A percentile compares a stretch with the other conserved stretches of the same genome.
These are phyloP conservation scores for Xylocopa sonorina DNA, from an alignment of 1,140 invertebrate species.

Conservation along the genomic window DNA sequence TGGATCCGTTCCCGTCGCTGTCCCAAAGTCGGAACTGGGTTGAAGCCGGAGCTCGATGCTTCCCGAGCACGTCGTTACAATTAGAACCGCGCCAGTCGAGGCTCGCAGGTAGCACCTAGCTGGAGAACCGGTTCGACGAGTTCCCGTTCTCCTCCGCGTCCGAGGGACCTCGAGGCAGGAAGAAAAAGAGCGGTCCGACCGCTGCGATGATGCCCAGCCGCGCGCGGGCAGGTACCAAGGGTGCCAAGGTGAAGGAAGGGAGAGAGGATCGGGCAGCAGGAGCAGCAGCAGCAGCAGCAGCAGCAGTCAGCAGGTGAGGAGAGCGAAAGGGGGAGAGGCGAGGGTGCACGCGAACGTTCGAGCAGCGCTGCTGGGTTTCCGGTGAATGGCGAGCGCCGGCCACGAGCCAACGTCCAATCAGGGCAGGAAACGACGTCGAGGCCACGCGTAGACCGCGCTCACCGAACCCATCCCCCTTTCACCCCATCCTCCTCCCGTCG, in stretches of 20 bases:
- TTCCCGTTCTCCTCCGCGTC: constrained; percentile 30
- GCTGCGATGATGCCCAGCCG: constrained; percentile 42
- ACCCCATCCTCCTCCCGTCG: constrained; percentile 5
- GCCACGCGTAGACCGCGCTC: constrained; percentile 77
- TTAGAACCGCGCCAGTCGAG: neutral
- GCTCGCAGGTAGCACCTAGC: constrained; percentile 56
- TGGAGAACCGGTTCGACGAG: constrained; percentile 59
- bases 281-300: too few species aligned
- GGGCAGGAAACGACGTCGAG: constrained; percentile 76
- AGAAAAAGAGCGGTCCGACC: constrained; percentile 54
- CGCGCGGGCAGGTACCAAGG: too few species aligned
- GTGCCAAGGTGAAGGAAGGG: neutral
- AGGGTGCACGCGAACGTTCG: constrained; percentile 51
- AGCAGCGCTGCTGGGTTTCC: constrained; percentile 72
- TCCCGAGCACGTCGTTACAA: constrained; percentile 19
- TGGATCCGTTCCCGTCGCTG: neutral
- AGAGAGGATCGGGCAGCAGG: constrained; percentile 14
- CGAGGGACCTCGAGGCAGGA: neutral
- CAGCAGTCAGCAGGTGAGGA: too few species aligned
- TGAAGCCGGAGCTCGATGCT: neutral
- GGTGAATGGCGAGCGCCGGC: constrained; percentile 81
- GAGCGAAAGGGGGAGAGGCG: neutral
- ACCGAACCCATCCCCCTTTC: constrained; percentile 13
- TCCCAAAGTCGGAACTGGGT: constrained; percentile 49
- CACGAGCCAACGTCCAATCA: constrained; percentile 82